Conservation (phyloP, 2,797 vertebrate species). For the Ambastaia sidthimunki region DNA sequence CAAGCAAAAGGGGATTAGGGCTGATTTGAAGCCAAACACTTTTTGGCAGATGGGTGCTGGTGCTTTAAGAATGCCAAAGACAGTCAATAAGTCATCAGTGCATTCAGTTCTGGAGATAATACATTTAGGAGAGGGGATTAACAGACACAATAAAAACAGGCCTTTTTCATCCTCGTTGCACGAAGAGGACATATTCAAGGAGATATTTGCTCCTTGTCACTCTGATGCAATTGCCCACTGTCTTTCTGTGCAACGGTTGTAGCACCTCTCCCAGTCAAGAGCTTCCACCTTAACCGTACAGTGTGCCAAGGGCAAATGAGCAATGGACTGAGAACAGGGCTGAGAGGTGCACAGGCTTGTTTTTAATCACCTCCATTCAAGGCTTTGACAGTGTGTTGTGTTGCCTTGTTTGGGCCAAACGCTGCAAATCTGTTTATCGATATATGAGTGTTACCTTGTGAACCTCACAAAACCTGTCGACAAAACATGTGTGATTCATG, state of each 20-base stretch:
- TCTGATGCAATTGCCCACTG: slow-evolving; percentile 45
- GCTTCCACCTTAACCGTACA: slow-evolving; percentile 32
- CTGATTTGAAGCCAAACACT: slow-evolving; percentile 58
- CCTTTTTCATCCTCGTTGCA: slow-evolving; percentile 53
- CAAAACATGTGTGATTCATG: background rate
- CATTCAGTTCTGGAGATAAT: slow-evolving; percentile 59
- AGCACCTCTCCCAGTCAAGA: slow-evolving; percentile 24
- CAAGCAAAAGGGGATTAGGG: slow-evolving; percentile 59
- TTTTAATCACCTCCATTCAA: slow-evolving; percentile 29
- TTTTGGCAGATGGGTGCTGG: slow-evolving; percentile 54
- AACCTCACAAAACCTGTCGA: background rate
- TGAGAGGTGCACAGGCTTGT: slow-evolving; percentile 23
- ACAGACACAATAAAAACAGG: slow-evolving; percentile 54
- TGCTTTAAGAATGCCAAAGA: slow-evolving; percentile 61
- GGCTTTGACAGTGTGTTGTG: slow-evolving; percentile 23
- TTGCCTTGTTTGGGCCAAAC: background rate
- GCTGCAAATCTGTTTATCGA: background rate
- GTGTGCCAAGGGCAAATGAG: slow-evolving; percentile 8
- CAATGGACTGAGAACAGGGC: slow-evolving; percentile 23
- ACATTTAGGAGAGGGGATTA: slow-evolving; percentile 60
- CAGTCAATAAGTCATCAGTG: slow-evolving; percentile 60
- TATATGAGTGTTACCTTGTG: background rate
- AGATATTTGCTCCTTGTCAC: slow-evolving; percentile 46
- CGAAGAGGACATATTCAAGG: slow-evolving; percentile 51
- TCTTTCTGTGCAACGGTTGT: slow-evolving; percentile 31